phyloP scores from a whole-genome alignment of 2,888 invertebrate species.

The Scaptomyza polygonia region DNA sequence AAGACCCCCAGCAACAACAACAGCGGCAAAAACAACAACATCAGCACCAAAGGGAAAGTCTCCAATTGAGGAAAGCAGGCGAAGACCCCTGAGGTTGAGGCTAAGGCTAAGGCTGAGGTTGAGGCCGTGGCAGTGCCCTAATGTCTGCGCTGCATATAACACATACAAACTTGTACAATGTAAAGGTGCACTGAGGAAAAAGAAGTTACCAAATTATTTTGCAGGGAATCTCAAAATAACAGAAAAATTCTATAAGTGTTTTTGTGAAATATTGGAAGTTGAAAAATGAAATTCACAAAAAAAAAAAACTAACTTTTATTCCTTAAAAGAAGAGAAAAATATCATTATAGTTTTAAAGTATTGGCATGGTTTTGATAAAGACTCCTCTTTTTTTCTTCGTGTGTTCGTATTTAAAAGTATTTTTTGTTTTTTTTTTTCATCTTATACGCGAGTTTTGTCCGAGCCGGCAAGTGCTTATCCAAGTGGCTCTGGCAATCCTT shows the following conservation, averaged over 20 bases:
- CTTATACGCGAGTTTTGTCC: slow-evolving; percentile 27
- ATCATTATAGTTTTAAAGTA: too few relatives aligned
- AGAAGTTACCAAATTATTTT: too few relatives aligned
- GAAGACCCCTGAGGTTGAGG: slow-evolving; percentile 29
- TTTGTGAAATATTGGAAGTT: not conserved
- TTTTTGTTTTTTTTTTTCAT: slow-evolving; percentile 4
- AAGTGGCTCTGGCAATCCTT: slow-evolving; percentile 77
- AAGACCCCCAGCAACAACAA: slow-evolving; percentile 21
- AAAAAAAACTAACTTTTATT: too few relatives aligned
- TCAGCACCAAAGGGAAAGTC: slow-evolving; percentile 66
- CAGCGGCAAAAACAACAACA: not conserved
- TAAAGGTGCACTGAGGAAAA: slow-evolving; percentile 5
- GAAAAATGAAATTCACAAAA: too few relatives aligned
- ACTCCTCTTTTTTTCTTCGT: not conserved
- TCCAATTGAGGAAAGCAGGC: slow-evolving; percentile 26
- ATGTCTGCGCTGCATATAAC: slow-evolving; percentile 69
- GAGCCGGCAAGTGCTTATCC: slow-evolving; percentile 73
- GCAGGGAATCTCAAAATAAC: not conserved
- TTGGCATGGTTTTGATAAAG: not conserved
- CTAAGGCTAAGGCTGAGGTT: slow-evolving; percentile 44
- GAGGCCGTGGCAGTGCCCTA: slow-evolving; percentile 70
- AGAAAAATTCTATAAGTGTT: not conserved
- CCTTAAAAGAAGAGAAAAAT: too few relatives aligned
- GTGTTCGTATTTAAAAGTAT: slow-evolving; percentile 11
- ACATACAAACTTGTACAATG: slow-evolving; percentile 26